Conservation (phyloP, 92 coral and sea anemone species). For the Parazoanthus swiftii region DNA sequence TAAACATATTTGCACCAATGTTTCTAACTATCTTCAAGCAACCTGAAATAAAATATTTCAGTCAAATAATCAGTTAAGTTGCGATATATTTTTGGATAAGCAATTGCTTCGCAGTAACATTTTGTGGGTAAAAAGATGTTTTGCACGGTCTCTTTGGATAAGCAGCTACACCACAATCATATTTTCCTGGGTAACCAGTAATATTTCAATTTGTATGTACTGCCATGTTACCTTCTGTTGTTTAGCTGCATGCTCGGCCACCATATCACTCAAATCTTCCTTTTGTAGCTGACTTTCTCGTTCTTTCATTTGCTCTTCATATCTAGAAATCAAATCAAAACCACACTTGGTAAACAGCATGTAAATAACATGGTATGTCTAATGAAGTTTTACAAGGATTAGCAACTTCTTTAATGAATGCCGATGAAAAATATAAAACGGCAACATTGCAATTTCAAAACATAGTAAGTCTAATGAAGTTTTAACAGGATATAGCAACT, state of each 20-base stretch:
- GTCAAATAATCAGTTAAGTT: no score
- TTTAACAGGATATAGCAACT: neutral
- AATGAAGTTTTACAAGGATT: neutral
- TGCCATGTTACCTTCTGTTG: slow-evolving; percentile 62
- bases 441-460: no score
- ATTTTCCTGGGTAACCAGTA: no score
- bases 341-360: neutral
- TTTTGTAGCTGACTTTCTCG: slow-evolving; percentile 87
- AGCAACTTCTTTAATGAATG: neutral
- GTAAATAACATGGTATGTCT: no score
- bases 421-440: neutral
- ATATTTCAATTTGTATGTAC: no score
- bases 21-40: no score
- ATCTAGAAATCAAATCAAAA: slow-evolving; percentile 51
- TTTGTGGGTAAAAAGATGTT: no score
- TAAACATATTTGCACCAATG: no score
- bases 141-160: no score
- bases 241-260: slow-evolving; percentile 98
- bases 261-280: slow-evolving; percentile 99
- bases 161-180: no score
- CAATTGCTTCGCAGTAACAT: neutral
- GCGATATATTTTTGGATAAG: neutral
- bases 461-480: no score
- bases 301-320: slow-evolving; percentile 93
- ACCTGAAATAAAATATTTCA: no score